Conservation (phyloP, 2,888 invertebrate genomes). For the Hymenopus coronatus region DNA sequence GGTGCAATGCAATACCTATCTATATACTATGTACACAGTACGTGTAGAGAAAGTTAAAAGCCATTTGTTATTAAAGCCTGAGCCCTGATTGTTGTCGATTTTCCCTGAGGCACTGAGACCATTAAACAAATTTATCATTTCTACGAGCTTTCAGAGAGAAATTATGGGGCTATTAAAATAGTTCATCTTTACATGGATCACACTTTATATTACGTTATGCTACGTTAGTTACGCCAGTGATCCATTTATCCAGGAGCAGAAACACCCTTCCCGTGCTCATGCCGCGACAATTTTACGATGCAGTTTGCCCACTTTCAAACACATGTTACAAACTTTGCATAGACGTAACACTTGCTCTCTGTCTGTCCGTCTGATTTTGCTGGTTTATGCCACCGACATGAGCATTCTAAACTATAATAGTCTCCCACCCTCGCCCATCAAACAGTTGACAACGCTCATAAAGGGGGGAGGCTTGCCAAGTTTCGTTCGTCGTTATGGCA, state of each 20-base stretch:
- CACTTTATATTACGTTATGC: neutral
- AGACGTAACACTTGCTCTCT: slow-evolving; percentile 4
- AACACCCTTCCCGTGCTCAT: neutral
- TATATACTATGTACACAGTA: no score
- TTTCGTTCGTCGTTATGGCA: neutral
- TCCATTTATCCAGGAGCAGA: neutral
- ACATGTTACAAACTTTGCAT: slow-evolving; percentile 29
- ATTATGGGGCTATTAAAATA: no score
- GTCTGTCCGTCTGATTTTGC: neutral
- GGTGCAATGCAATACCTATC: no score
- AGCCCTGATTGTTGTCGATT: no score
- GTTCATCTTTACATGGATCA: no score
- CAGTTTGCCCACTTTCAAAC: slow-evolving; percentile 25
- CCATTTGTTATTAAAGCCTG: no score
- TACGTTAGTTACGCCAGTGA: neutral
- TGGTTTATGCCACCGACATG: slow-evolving; percentile 27
- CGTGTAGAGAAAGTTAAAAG: no score
- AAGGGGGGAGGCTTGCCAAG: neutral
- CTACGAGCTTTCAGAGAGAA: no score
- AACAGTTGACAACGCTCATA: slow-evolving; percentile 1
- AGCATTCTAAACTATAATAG: slow-evolving; percentile 7
- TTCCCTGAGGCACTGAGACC: no score
- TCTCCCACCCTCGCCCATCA: neutral
- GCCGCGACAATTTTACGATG: slow-evolving; percentile 28
- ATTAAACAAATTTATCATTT: no score